phyloP scores from a whole-genome alignment of 2,797 vertebrate species.

The Danio aesculapii region DNA sequence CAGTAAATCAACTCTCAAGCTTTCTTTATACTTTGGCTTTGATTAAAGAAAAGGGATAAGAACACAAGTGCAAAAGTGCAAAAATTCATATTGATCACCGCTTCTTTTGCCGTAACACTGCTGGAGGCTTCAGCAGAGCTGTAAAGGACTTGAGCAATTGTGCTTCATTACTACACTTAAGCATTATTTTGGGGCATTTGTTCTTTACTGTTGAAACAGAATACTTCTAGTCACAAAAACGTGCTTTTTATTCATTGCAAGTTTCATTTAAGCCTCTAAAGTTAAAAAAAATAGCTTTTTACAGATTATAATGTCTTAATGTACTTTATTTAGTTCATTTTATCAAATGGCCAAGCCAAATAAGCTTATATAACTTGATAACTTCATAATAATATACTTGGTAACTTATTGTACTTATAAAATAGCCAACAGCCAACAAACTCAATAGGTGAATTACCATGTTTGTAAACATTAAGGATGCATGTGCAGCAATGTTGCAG shows the following conservation, averaged over 20 bases:
- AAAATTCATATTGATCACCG: constrained; percentile 77
- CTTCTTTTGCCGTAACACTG: constrained; percentile 70
- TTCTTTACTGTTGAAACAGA: constrained; percentile 10
- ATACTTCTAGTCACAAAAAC: background rate
- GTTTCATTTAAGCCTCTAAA: background rate
- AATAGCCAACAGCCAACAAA: no score
- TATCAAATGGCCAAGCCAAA: background rate
- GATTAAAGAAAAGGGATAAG: constrained; percentile 71
- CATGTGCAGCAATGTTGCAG: no score
- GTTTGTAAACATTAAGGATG: no score
- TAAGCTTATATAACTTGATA: background rate
- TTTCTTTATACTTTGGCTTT: constrained; percentile 82
- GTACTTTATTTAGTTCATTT: background rate
- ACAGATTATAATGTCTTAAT: background rate
- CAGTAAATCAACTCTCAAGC: constrained; percentile 92
- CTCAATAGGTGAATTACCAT: no score
- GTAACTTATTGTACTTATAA: no score
- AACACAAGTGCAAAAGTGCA: constrained; percentile 77
- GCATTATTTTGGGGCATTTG: background rate
- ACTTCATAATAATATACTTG: no score
- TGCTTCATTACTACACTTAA: constrained; percentile 30
- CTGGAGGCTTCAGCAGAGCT: constrained; percentile 59
- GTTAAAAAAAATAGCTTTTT: background rate
- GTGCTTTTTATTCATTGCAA: background rate
- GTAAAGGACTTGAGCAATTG: constrained; percentile 24